Percentiles rank a stretch among this genome's conserved stretches.
These are phyloP conservation scores for Otus scops DNA, from an alignment of 2,797 vertebrate species.

Conservation along the genomic window DNA sequence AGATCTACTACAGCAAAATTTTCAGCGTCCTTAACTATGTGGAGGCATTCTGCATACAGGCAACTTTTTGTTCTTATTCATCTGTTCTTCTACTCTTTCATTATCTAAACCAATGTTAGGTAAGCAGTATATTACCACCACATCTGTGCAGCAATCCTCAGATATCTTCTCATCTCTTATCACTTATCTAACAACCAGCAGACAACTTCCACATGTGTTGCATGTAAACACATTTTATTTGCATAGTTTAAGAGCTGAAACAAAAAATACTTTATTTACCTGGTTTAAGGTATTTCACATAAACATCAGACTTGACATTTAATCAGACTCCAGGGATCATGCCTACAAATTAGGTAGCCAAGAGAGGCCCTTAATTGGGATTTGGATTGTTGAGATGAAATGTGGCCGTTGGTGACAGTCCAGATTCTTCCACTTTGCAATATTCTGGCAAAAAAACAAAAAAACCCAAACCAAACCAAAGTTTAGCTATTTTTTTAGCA, in stretches of 20 bases:
- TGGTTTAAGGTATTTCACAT: conserved; percentile 27
- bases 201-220: not conserved
- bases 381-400: conserved; percentile 31
- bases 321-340: not conserved
- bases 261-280: not conserved
- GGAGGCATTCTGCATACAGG: not conserved
- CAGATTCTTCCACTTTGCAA: not conserved
- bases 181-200: not conserved
- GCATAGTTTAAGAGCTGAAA: not conserved
- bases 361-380: not conserved
- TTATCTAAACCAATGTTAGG: not conserved
- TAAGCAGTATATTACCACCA: not conserved
- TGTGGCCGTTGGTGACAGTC: not conserved
- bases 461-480: not conserved
- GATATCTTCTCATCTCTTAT: not conserved
- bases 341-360: conserved; percentile 2
- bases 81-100: not conserved
- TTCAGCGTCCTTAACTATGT: not conserved
- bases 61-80: not conserved
- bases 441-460: not conserved
- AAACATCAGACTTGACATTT: conserved; percentile 5
- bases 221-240: not conserved
- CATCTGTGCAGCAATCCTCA: not conserved
- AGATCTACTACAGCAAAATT: not conserved
- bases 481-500: not conserved